Evolutionary conservation across 2,797 vertebrate genomes (phyloP).

Genomic region (Martes flavigula): DNA sequence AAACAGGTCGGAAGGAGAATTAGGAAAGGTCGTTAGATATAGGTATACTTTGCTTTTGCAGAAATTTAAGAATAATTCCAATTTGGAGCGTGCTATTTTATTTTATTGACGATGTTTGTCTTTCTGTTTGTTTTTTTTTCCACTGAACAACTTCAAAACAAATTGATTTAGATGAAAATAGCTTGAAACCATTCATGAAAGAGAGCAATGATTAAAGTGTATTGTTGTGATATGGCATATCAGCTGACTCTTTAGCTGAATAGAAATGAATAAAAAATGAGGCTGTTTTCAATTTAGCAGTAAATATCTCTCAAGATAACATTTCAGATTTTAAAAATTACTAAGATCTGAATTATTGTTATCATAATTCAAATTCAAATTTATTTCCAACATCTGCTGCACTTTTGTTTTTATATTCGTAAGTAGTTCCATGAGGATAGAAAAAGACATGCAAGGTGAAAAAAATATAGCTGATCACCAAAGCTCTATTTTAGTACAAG

Average conservation of each 20-base stretch:
- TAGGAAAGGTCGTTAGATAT: not conserved
- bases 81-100: not conserved
- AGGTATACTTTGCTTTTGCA: not conserved
- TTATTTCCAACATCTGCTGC: not conserved
- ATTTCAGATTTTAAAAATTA: slow-evolving; percentile 39
- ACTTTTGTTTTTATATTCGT: slow-evolving; percentile 32
- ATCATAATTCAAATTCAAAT: slow-evolving; percentile 6
- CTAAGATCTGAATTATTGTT: not conserved
- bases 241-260: not conserved
- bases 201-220: not conserved
- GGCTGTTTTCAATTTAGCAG: slow-evolving; percentile 3
- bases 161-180: slow-evolving; percentile 8
- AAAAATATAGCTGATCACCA: not conserved
- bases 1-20: not conserved
- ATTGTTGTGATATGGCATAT: not conserved
- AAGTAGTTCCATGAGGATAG: not conserved
- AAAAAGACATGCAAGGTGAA: not conserved
- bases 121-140: not conserved
- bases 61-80: not conserved
- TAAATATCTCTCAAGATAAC: slow-evolving; percentile 48
- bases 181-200: not conserved
- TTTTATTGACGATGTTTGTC: not conserved
- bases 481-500: not conserved
- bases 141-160: not conserved
- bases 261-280: slow-evolving; percentile 22